Evolutionary conservation across 2,888 invertebrate genomes (phyloP), one percentile per base, ranked within the genome.

Genomic region (Plebejus melissa): DNA sequence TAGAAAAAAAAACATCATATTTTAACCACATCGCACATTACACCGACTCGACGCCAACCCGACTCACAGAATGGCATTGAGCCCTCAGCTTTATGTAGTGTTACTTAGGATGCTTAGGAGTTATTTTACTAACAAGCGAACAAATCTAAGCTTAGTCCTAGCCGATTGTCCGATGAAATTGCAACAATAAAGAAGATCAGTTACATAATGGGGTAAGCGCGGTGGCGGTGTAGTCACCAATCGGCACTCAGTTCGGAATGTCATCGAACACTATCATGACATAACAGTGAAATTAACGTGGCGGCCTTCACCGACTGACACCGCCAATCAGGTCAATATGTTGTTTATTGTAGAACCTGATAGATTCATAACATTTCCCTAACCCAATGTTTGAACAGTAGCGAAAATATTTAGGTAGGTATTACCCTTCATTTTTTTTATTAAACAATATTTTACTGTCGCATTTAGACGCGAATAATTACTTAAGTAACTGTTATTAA

Each of bases 251-350:
- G 54, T 32, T 32, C 32, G 65, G 65, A 36, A 41, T 71, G 71
- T 46, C n/a, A 46, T 46, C 46, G 71, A 41, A 22, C 41, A 50
- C 22, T 13, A 5, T 32, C 65, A 22, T 54, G 54, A 72, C 54
- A 50, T 72, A 72, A 72, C 72, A 54, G 72, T 54, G 72, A 72
- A 72, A 72, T 72, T 72, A 54, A 54, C 46, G 72, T 16, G 11
- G 41, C 72, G 72, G 72, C 72, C 72, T 72, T 72, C 72, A 72
- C 72, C 72, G 72, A 72, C 72, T 72, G 72, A 72, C 72, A 54
- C 50, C 50, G 28, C 50, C 16, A 72, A 50, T 72, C 32, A 16
- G 72, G 72, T 54, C 54, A 54, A 72, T 72, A 54, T 11, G 28
- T 71, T 41, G 28, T 46, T 72, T 72, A 70, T 41, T 69, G 13